Percentiles rank a stretch among this genome's conserved stretches.
Evolutionary conservation across 1,140 invertebrate species (phyloP).

Genomic region (Sitophilus oryzae): DNA sequence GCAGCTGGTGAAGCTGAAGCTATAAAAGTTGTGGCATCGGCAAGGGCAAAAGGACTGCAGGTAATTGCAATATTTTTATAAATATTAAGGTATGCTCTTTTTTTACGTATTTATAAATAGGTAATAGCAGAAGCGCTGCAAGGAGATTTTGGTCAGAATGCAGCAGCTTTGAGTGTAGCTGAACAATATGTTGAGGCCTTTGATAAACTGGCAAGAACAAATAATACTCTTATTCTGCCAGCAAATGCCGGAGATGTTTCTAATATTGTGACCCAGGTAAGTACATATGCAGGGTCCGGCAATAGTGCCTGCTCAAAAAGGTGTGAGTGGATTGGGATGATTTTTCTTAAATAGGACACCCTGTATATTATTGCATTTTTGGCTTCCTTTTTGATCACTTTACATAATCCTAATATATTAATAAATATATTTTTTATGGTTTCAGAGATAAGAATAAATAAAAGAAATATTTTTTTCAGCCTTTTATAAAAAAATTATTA

Average conservation of each 20-base stretch:
- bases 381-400: no score
- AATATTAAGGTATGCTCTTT: background rate
- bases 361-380: no score
- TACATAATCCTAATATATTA: no score
- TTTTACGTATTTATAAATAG: slow-evolving; percentile 29
- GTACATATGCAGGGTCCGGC: no score
- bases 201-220: slow-evolving; percentile 84
- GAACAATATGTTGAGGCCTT: slow-evolving; percentile 95
- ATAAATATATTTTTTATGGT: no score
- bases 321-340: no score
- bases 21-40: slow-evolving; percentile 77
- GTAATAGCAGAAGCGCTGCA: slow-evolving; percentile 60
- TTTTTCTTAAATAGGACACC: no score
- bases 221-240: slow-evolving; percentile 92
- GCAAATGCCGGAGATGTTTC: slow-evolving; percentile 83
- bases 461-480: no score
- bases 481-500: no score
- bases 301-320: no score
- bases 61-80: slow-evolving; percentile 35
- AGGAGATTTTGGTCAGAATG: slow-evolving; percentile 69
- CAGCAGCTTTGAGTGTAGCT: slow-evolving; percentile 86
- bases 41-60: slow-evolving; percentile 71
- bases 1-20: slow-evolving; percentile 83
- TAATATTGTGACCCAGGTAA: slow-evolving; percentile 76
- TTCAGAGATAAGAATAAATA: no score